Conservation (phyloP, 2,888 invertebrate genomes). For the Anthoptus insignis region DNA sequence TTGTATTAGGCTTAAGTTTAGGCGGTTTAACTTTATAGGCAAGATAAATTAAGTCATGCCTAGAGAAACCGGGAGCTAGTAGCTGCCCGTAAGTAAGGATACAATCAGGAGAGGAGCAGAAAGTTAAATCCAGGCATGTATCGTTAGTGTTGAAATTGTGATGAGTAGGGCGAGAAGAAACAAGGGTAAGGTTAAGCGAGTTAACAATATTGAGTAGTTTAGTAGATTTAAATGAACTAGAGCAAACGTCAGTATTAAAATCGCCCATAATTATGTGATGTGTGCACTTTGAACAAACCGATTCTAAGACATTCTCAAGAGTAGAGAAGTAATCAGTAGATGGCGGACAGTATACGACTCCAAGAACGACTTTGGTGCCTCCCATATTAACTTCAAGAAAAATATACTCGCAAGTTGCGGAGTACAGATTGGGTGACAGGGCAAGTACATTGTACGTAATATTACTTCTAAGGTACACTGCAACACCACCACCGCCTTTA, state of each 20-base stretch:
- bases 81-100: background rate
- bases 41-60: background rate
- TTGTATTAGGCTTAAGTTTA: background rate
- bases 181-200: background rate
- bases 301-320: slow-evolving; percentile 30
- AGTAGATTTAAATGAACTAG: background rate
- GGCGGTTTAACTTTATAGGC: background rate
- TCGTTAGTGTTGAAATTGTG: background rate
- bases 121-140: background rate
- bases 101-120: background rate
- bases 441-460: background rate
- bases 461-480: background rate
- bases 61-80: background rate
- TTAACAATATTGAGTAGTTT: background rate
- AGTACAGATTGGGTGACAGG: background rate
- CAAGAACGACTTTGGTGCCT: slow-evolving; percentile 27
- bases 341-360: slow-evolving; percentile 43
- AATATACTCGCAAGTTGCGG: slow-evolving; percentile 22
- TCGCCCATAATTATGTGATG: slow-evolving; percentile 43
- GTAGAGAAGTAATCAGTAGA: slow-evolving; percentile 33
- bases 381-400: slow-evolving; percentile 27
- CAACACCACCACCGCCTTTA: background rate
- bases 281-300: slow-evolving; percentile 31
- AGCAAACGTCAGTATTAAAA: slow-evolving; percentile 33
- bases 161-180: background rate